These are phyloP conservation scores for Dipodomys spectabilis DNA, from an alignment of 2,113 vertebrate genomes.

Conservation along the genomic window DNA sequence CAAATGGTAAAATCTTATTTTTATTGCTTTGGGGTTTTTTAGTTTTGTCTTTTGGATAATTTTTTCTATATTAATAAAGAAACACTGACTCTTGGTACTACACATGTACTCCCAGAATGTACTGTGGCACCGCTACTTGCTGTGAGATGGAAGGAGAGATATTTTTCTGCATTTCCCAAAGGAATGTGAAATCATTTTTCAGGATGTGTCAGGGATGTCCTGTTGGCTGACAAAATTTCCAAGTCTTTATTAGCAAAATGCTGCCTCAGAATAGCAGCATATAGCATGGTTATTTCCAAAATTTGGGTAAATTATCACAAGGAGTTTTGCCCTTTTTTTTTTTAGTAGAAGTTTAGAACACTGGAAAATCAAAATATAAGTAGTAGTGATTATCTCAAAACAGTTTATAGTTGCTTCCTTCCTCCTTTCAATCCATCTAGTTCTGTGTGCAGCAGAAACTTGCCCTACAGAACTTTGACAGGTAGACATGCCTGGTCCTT, in stretches of 20 bases:
- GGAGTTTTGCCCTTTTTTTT: neutral
- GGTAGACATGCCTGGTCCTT: neutral
- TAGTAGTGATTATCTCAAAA: neutral
- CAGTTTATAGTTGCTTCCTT: conserved; percentile 10
- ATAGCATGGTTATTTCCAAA: conserved; percentile 21
- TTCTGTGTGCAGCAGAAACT: neutral
- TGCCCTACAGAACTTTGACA: neutral
- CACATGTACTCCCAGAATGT: neutral
- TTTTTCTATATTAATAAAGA: conserved; percentile 31
- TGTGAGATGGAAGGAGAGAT: neutral
- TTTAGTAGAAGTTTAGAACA: conserved; percentile 3
- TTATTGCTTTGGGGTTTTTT: neutral
- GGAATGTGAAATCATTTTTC: neutral
- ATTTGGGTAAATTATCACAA: neutral
- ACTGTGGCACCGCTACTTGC: neutral
- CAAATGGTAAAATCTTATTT: neutral
- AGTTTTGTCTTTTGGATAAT: conserved; percentile 16
- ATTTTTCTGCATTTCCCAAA: neutral
- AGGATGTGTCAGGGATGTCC: neutral
- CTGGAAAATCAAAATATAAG: neutral
- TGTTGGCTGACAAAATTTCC: neutral
- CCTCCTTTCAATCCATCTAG: neutral
- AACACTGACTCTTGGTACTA: neutral
- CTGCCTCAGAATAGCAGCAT: conserved; percentile 18
- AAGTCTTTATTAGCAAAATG: neutral